Evolutionary conservation across 2,888 invertebrate species (phyloP).

Genomic region (Hyppa rectilinea): DNA sequence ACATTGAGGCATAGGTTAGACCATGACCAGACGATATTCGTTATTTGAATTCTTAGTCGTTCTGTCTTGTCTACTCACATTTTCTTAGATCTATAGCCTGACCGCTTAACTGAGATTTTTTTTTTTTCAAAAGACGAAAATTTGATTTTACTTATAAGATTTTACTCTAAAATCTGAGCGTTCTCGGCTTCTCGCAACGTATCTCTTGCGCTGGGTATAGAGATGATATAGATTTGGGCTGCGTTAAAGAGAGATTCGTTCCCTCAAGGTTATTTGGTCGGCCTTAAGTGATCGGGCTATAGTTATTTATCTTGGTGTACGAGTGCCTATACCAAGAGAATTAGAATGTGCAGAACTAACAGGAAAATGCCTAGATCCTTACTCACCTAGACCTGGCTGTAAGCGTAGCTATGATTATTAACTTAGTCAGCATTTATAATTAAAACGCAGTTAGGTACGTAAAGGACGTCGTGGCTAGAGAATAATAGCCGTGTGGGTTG

Average conservation of each 20-base stretch:
- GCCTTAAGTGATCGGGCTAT: no score
- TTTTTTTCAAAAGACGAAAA: no score
- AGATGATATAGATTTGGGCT: no score
- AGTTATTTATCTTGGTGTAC: not conserved
- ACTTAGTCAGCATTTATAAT: not conserved
- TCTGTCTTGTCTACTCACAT: not conserved
- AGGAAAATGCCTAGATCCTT: not conserved
- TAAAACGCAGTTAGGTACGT: not conserved
- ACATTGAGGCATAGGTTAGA: not conserved
- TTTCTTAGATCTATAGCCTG: slow-evolving; percentile 13
- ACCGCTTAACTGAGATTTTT: no score
- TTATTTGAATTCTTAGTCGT: not conserved
- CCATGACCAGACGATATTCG: not conserved
- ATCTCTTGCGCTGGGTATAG: no score
- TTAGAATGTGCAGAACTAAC: not conserved
- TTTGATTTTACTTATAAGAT: no score
- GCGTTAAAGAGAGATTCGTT: no score
- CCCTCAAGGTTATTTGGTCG: no score
- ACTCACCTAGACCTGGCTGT: not conserved
- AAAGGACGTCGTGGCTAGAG: no score
- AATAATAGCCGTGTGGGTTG: no score
- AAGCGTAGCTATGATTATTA: not conserved
- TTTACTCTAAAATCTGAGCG: no score
- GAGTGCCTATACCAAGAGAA: not conserved
- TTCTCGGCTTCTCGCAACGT: no score